Conservation (phyloP, 2,888 invertebrate species). For the Scotopteryx bipunctaria region DNA sequence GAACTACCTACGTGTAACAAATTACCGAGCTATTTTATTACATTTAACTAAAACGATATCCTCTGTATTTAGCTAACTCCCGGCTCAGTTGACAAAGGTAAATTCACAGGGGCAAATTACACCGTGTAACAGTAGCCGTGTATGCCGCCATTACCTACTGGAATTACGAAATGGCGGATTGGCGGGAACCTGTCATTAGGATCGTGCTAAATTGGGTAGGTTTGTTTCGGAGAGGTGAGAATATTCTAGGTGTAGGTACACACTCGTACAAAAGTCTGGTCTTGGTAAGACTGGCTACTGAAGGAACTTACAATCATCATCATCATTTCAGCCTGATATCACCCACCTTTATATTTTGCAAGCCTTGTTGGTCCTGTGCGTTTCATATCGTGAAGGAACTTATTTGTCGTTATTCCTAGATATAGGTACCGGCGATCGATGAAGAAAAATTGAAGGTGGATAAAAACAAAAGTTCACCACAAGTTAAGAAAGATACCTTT, state of each 20-base stretch:
- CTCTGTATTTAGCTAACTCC: slow-evolving; percentile 52
- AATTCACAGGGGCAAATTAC: slow-evolving; percentile 30
- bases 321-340: too few relatives aligned
- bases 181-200: slow-evolving; percentile 43
- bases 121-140: slow-evolving; percentile 54
- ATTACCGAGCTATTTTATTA: slow-evolving; percentile 13
- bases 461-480: too few relatives aligned
- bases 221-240: slow-evolving; percentile 39
- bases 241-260: too few relatives aligned
- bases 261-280: too few relatives aligned
- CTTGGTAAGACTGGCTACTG: too few relatives aligned
- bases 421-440: too few relatives aligned
- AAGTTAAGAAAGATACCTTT: neutral
- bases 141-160: slow-evolving; percentile 61
- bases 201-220: slow-evolving; percentile 40
- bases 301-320: too few relatives aligned
- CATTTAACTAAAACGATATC: slow-evolving; percentile 39
- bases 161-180: slow-evolving; percentile 39
- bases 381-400: too few relatives aligned
- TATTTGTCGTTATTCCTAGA: too few relatives aligned
- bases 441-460: too few relatives aligned
- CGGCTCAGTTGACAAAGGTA: slow-evolving; percentile 64
- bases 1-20: slow-evolving; percentile 9
- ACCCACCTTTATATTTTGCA: too few relatives aligned
- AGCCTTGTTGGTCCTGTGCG: too few relatives aligned